Conservation (phyloP, 2,113 vertebrate genomes). For the Notiomystis cincta region DNA sequence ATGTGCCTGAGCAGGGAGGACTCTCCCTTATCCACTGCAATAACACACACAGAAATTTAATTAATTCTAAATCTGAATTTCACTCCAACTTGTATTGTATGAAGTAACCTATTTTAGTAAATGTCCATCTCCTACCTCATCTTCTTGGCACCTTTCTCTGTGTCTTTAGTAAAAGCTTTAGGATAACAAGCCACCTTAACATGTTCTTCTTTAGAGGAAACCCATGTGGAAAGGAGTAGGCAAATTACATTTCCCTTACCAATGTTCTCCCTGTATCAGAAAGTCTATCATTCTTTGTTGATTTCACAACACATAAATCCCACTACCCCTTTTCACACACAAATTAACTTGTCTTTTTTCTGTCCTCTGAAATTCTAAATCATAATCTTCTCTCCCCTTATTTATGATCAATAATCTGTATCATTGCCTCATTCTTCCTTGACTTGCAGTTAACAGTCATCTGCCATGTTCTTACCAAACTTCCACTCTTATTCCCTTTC, state of each 20-base stretch:
- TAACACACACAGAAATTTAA: neutral
- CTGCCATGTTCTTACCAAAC: neutral
- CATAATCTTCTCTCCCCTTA: neutral
- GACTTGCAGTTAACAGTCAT: neutral
- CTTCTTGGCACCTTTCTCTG: neutral
- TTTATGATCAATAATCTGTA: neutral
- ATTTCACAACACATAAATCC: neutral
- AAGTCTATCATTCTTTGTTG: neutral
- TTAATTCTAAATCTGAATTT: neutral
- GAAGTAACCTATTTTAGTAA: neutral
- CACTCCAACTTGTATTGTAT: neutral
- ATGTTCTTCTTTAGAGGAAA: neutral
- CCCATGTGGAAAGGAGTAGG: neutral
- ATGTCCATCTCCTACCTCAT: neutral
- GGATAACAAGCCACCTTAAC: neutral
- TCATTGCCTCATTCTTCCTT: neutral
- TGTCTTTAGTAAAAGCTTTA: neutral
- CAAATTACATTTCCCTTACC: neutral
- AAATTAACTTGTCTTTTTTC: neutral
- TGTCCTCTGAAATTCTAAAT: neutral
- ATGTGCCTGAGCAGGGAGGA: neutral
- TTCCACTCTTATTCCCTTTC: neutral
- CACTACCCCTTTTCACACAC: neutral
- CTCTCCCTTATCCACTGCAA: neutral
- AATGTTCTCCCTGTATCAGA: neutral